A percentile compares a stretch with the other conserved stretches of the same genome.
phyloP scores from a whole-genome alignment of 2,113 vertebrate species.

The Phylloscopus trochilus region DNA sequence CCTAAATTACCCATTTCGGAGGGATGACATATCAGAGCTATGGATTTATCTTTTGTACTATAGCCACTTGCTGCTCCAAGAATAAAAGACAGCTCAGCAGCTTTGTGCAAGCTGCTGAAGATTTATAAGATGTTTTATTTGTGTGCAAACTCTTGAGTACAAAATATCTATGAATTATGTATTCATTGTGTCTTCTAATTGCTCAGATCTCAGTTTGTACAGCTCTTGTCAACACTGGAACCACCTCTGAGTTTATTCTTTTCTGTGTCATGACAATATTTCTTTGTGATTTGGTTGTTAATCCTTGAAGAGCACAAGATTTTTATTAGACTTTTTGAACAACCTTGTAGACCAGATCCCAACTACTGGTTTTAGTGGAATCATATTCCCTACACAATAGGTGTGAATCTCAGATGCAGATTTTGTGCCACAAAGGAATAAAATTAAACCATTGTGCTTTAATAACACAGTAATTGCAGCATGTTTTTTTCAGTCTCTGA shows the following conservation, averaged over 20 bases:
- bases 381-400: not conserved
- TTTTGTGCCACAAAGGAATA: not conserved
- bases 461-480: not conserved
- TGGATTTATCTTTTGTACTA: conserved; percentile 3
- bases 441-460: not conserved
- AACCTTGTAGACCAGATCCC: not conserved
- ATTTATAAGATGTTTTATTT: conserved; percentile 1
- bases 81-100: conserved; percentile 38
- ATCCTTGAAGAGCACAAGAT: not conserved
- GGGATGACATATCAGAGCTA: conserved; percentile 43
- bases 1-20: conserved; percentile 51
- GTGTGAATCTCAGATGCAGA: not conserved
- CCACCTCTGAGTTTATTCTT: not conserved
- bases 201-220: not conserved
- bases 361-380: not conserved
- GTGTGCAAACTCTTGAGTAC: conserved; percentile 12
- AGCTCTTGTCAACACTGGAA: not conserved
- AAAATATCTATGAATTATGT: not conserved
- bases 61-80: conserved; percentile 38
- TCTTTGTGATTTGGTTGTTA: not conserved
- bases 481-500: not conserved
- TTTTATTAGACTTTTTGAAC: not conserved
- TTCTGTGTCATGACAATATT: not conserved
- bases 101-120: not conserved
- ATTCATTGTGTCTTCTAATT: not conserved